Percentiles rank a stretch among this genome's conserved stretches.
phyloP scores from a whole-genome alignment of 2,888 invertebrate species.

The Platerodrilus igneus region DNA sequence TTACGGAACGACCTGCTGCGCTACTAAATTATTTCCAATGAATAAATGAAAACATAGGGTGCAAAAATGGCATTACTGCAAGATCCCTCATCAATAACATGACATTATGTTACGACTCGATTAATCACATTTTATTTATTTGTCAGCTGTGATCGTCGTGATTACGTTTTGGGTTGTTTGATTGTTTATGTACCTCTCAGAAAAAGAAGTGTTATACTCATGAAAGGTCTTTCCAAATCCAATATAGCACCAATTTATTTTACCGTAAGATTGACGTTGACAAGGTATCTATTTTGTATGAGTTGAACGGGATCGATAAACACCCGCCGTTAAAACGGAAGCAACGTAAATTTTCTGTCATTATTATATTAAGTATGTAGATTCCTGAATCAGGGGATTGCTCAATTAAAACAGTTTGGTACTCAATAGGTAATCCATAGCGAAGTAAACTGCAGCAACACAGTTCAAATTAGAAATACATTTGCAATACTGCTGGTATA shows the following conservation, averaged over 20 bases:
- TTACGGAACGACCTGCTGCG: constrained; percentile 37
- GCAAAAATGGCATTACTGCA: constrained; percentile 19
- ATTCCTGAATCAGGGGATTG: no score
- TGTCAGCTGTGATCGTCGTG: no score
- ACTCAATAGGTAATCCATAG: no score
- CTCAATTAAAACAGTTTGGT: no score
- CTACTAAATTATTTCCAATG: constrained; percentile 40
- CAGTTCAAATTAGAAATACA: no score
- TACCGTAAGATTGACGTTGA: constrained; percentile 10
- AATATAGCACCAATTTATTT: constrained; percentile 8
- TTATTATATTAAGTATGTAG: constrained; percentile 8
- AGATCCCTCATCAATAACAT: constrained; percentile 16
- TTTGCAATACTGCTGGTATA: no score
- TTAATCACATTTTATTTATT: constrained; percentile 11
- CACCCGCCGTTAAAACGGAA: constrained; percentile 6
- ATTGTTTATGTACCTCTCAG: not conserved
- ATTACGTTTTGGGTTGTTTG: no score
- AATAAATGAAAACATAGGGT: constrained; percentile 39
- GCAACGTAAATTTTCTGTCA: constrained; percentile 5
- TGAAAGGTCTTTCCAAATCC: not conserved
- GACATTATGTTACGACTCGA: constrained; percentile 15
- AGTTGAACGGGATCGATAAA: constrained; percentile 8
- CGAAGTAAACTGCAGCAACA: no score
- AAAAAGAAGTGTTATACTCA: not conserved
- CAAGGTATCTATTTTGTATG: constrained; percentile 11